phyloP scores from a whole-genome alignment of 2,797 vertebrate species.

The Rhynchotus rufescens region DNA sequence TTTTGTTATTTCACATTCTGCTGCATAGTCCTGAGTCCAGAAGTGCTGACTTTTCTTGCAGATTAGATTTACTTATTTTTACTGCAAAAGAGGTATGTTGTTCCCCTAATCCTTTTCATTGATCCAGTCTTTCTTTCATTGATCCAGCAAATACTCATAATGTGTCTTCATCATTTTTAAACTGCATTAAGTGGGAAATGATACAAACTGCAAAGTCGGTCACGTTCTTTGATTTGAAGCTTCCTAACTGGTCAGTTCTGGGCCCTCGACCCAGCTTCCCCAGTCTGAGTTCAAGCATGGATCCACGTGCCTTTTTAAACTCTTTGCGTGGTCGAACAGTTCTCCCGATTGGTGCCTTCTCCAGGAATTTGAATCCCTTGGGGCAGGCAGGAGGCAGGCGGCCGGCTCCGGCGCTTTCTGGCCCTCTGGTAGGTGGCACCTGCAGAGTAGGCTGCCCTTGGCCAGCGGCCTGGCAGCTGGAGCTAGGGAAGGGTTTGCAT shows the following conservation, averaged over 20 bases:
- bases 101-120: neutral
- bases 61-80: neutral
- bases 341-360: neutral
- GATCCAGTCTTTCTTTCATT: neutral
- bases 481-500: fast-evolving
- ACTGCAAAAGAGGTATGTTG: neutral
- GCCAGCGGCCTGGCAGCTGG: neutral
- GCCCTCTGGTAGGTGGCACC: neutral
- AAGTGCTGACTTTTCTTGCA: neutral
- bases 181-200: neutral
- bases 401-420: neutral
- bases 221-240: neutral
- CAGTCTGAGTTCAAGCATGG: neutral
- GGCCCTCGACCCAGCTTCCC: neutral
- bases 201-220: neutral
- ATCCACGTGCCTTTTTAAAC: neutral
- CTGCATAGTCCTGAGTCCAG: neutral
- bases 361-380: neutral
- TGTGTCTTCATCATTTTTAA: neutral
- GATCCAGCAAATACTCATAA: neutral
- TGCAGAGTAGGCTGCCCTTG: fast-evolving
- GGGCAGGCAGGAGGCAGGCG: neutral
- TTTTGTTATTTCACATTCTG: neutral
- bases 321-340: neutral
- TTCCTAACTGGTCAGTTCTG: neutral